Evolutionary conservation across 2,888 invertebrate genomes (phyloP), one percentile per base, ranked within the genome.

Genomic region (Andrena trimmerana): DNA sequence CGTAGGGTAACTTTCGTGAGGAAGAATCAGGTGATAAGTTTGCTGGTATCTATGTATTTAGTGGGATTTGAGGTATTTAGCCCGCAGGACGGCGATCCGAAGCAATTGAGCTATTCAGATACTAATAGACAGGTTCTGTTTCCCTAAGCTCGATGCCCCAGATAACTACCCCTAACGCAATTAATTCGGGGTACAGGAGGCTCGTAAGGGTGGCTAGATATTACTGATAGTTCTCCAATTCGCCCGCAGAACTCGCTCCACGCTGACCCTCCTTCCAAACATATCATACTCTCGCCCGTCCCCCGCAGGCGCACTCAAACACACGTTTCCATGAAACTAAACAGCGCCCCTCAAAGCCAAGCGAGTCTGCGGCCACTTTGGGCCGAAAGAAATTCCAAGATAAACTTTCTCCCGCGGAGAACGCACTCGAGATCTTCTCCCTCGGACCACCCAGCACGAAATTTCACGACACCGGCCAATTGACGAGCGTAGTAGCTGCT

Each of bases 391-490:
- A 60, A 70, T 70, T 70, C 36, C 42, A 70, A 59, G 59, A 59
- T 70, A 70, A 70, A 70, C 70, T 70, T 59, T 60, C 59, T 57
- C 48, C 70, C 6, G 24, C 16, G 42, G 5, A 24, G 65, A 27
- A 29, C 59, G 33, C 31, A 48, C 70, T 70, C 29, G 70, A 69
- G 59, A 20, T 33, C 62, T 33, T 60, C 70, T 70, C 20, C 13
- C 20, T 57, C 16, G 36, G 70, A 70, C 70, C 70, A 70, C 70
- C 70, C 70, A 70, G 60, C 59, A 29, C 27, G 70, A 70, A 70
- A 60, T 59, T 70, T 70, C 59, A 70, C 70, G 70, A n/a, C 59
- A 29, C 59, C 59, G 57, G 24, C 4, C 70, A 31, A 60, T 42
- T 48, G 59, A 70, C 42, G 70, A 42, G 7, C 57, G 24, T 27